phyloP scores from a whole-genome alignment of 2,113 vertebrate genomes.

The Micromys minutus region DNA sequence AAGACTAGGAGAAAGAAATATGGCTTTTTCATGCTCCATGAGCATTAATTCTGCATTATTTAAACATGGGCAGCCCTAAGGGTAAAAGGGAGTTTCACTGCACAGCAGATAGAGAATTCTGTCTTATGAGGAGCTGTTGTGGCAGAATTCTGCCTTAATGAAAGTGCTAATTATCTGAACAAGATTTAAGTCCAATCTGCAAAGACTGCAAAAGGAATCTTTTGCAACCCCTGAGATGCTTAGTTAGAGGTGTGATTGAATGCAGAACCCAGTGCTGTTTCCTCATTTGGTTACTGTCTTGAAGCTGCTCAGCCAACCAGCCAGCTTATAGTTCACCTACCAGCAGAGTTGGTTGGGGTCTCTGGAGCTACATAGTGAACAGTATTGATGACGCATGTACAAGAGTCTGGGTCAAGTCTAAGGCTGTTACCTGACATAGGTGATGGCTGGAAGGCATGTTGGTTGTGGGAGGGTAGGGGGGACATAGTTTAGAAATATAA shows the following conservation, averaged over 20 bases:
- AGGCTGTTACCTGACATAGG: not conserved
- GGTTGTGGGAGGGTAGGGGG: not conserved
- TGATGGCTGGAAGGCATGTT: not conserved
- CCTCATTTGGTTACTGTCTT: not conserved
- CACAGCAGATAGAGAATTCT: conserved; percentile 21
- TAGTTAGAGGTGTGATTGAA: not conserved
- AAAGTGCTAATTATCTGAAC: conserved; percentile 59
- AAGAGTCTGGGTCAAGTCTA: not conserved
- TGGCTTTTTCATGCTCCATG: not conserved
- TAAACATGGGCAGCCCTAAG: not conserved
- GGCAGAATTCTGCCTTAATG: not conserved
- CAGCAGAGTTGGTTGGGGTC: not conserved
- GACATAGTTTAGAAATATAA: not conserved
- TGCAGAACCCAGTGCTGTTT: not conserved
- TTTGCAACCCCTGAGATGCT: conserved; percentile 23
- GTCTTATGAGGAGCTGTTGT: not conserved
- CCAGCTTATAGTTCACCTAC: not conserved
- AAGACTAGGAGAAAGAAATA: not conserved
- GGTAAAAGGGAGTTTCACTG: conserved; percentile 9
- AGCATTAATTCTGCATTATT: conserved; percentile 21
- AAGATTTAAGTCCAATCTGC: conserved; percentile 32
- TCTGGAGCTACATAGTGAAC: not conserved
- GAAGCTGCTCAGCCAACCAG: not conserved
- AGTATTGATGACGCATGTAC: not conserved
- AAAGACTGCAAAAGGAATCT: conserved; percentile 12